Base-by-base conservation (phyloP, 1,140 invertebrate species). In the Drosophila nebulosa region DNA sequence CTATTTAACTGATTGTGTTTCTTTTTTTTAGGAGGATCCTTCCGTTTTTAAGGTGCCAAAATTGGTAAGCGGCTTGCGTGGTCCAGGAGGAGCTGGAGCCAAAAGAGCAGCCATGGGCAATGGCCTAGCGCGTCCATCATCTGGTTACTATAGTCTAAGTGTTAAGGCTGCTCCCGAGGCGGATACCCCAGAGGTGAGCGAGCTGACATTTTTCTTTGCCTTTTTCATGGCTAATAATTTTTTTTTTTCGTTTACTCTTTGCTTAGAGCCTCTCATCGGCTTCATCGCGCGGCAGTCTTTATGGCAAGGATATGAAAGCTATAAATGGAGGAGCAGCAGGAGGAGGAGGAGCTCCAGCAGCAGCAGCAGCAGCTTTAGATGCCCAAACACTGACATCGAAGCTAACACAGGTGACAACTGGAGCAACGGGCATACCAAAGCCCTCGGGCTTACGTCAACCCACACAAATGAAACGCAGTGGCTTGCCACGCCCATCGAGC, bases 261-360 rank as follows among this genome's bases (percentile, higher is more conserved):
- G n/a, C n/a, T n/a, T 53, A 91, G 90, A 91, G 90, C 36, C 74
- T 91, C 22, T 91, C 90, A 1, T 91, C 90, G 7, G 85, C 88
- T 24, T 91, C 90, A 2, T 91, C 90, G 16, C 81, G 90, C 12
- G 78, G 83, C 21, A 91, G 90, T 74, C 46, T 90, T 4, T 85
- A 83, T 68, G 73, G 76, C 53, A 85, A 78, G 67, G 89, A 79
- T 7, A 51, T 39, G 12, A 74, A 72, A 22, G 32, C 59, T 27
- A 57, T 50, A 16, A 67, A 76, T 32, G 46, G 64, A 30, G 58
- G 27, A 30, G 24, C 4, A 26, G 24, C 4, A n/a, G 24, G 24
- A 26, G 46, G 64, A 22, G 58, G 58, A 12, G 30, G 30, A 10
- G 30, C 52, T 14, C 14, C 30, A 61, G 56, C 10, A 60, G 46